Conservation (phyloP, 1,140 invertebrate genomes). For the Plodia interpunctella region DNA sequence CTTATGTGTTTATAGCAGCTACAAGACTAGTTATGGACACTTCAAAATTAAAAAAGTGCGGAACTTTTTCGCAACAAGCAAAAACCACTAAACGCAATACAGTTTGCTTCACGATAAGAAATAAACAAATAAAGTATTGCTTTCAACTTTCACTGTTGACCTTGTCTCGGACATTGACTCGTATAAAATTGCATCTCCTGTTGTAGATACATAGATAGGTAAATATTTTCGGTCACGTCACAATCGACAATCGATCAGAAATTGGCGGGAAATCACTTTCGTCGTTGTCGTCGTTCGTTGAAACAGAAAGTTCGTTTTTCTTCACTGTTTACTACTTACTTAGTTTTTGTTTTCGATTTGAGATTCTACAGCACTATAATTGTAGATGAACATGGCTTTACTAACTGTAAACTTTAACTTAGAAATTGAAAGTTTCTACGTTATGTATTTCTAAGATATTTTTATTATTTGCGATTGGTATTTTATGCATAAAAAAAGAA, state of each 20-base stretch:
- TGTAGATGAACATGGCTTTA: background rate
- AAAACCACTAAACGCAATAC: background rate
- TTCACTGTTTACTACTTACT: background rate
- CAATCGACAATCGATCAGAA: conserved; percentile 18
- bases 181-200: conserved; percentile 31
- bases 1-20: too few species aligned
- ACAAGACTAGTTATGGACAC: too few species aligned
- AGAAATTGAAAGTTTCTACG: too few species aligned
- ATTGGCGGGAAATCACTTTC: conserved; percentile 24
- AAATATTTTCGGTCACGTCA: conserved; percentile 26
- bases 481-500: too few species aligned
- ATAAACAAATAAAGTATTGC: conserved; percentile 32
- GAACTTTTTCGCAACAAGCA: background rate
- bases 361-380: background rate
- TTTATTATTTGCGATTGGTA: too few species aligned
- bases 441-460: too few species aligned
- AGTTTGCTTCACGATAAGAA: conserved; percentile 14
- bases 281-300: background rate
- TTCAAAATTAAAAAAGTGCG: background rate
- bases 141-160: conserved; percentile 46
- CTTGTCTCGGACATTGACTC: conserved; percentile 38
- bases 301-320: background rate
- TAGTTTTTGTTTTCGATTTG: background rate
- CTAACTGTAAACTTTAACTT: too few species aligned
- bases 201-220: conserved; percentile 4